Base-by-base conservation (phyloP, 2,888 invertebrate species). In the Luperina nickerlii region DNA sequence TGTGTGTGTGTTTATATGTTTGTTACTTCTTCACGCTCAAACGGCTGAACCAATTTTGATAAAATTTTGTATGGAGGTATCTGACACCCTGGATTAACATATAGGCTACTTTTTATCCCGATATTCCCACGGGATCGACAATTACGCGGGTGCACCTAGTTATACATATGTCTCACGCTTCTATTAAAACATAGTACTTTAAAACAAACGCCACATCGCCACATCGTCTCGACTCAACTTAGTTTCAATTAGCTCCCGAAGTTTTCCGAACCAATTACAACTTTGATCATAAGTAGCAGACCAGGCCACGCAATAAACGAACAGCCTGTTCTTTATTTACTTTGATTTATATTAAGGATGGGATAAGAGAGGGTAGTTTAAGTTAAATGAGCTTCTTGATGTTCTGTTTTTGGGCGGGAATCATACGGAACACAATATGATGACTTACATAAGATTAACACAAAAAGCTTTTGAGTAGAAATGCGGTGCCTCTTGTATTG, bases 171-270 rank as follows among this genome's bases (percentile, higher is more conserved):
- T 83, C 0, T 42, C 11, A 27, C 15, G 38, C 13, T 71, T 38
- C 45, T 24, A 65, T 24, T 45, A 42, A 38, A 32, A 51, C 18
- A 27, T n/a, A 45, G 32, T 68, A 38, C 60, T 81, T 63, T 60
- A 54, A 68, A 66, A 70, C 67, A 72, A 57, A 32, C 32, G 32
- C 32, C 32, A 32, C 32, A 32, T 60, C 48, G 54, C 60, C 32
- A 81, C 71, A 77, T 68, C 68, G 45, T 77, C 78, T 63, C 67
- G 74, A 65, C 68, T 82, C 66, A 79, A 89, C 76, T 90, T 87
- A 83, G 80, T 90, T 90, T 90, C 90, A 88, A 90, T 88, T 85
- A 90, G 79, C 83, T 82, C 48, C 42, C 65, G 38, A 88, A 85
- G 79, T 88, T 86, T 75, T 72, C 81, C 74, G 42, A 81, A 71